Evolutionary conservation across 2,797 vertebrate species (phyloP).

Genomic region (Xenopus petersii): DNA sequence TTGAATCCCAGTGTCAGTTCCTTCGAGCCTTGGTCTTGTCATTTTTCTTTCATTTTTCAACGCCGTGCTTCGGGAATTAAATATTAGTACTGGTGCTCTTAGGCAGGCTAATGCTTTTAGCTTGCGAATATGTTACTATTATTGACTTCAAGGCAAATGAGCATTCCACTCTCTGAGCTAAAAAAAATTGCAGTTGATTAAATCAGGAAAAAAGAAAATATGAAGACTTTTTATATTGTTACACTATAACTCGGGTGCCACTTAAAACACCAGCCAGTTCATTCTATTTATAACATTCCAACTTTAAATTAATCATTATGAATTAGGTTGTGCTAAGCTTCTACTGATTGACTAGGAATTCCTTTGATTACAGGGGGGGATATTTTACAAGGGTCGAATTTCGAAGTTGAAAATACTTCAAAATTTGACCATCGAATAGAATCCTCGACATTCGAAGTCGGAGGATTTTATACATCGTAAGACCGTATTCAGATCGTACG

Average conservation of each 20-base stretch:
- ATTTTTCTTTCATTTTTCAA: neutral
- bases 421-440: too few species aligned
- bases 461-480: too few species aligned
- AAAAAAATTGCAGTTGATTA: neutral
- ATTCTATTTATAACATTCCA: neutral
- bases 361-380: too few species aligned
- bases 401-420: too few species aligned
- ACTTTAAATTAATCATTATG: neutral
- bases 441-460: too few species aligned
- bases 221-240: neutral
- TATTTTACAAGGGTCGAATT: too few species aligned
- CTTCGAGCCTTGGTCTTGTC: slow-evolving; percentile 19
- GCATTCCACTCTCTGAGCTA: neutral
- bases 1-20: slow-evolving; percentile 18
- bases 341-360: too few species aligned
- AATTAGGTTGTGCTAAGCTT: too few species aligned
- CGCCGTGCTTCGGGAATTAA: neutral
- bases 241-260: too few species aligned
- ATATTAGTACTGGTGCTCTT: neutral
- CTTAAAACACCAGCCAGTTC: neutral
- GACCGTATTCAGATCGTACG: too few species aligned
- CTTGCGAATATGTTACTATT: neutral
- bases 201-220: neutral
- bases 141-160: slow-evolving; percentile 9
- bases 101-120: slow-evolving; percentile 1